Evolutionary conservation across 2,888 invertebrate genomes (phyloP), one percentile per base, ranked within the genome.

Genomic region (Laothoe populi): DNA sequence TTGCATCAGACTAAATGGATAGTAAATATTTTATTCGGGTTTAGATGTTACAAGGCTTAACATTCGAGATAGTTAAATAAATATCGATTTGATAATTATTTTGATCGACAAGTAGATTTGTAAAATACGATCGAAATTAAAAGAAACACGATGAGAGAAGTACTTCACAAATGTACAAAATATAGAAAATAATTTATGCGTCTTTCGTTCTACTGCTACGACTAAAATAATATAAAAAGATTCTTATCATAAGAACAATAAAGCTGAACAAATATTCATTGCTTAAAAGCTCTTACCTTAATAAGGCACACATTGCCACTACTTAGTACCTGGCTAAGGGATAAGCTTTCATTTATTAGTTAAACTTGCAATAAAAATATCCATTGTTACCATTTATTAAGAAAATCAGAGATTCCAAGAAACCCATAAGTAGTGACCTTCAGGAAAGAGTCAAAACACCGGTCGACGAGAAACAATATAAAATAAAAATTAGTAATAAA

Each of bases 401-500:
- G 10, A 13, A 44, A 44, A 11, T 31, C 31, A 16, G 53, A 16
- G 53, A 19, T 53, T 53, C 53, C 35, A 31, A 53, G 53, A 53
- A 53, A 4, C 16, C 35, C 19, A 19, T 53, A 53, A 53, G 35
- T n/a, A 19, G 40, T 53, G 40, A 40, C 60, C 49, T 61, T 61
- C 60, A 38, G 21, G 60, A 59, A 60, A 61, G 46, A 58, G 38
- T 46, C 57, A 21, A 62, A 63, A 53, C 49, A 42, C 48, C 59
- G 66, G 64, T 62, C 65, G 68, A 64, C 63, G 66, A 67, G 58
- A 72, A 75, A 75, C 71, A 76, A 73, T 70, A 80, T 72, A 71
- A 74, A 75, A 75, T 72, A 74, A 72, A 70, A 77, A 77, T 75
- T 73, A 74, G 77, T 78, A 84, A 86, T 87, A 83, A 88, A 87